Evolutionary conservation across 2,113 vertebrate genomes (phyloP), one percentile per base, ranked within the genome.

Genomic region (Oenanthe melanoleuca): DNA sequence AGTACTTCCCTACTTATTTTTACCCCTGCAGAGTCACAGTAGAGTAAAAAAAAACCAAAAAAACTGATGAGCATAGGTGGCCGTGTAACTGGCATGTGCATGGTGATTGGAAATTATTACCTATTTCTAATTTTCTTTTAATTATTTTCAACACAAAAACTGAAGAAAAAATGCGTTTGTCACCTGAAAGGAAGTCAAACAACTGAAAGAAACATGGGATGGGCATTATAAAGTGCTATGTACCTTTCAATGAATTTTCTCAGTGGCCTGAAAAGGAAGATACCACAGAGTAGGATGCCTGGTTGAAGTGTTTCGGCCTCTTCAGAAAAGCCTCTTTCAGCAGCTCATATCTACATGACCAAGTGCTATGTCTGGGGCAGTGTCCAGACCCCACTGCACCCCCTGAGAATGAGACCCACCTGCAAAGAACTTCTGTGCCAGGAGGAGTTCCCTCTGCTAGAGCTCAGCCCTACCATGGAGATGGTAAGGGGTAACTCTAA

Each of bases 261-360:
- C 52, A 61, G 11, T 7, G 5, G 22, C 47, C 24, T 70, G 38
- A 61, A 84, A 87, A 52, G 16, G 28, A 24, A 74, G 21, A 57
- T 16, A 9, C 24, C 0, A 2, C 28, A 72, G 34, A 2, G 1
- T 7, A 57, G 55, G 65, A 31, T 1, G 2, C 14, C 29, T n/a
- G 37, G 45, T 16, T 49, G 38, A 75, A 75, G 1, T 42, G n/a
- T 23, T 74, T 59, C 45, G 37, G 63, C 15, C 24, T 75, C 45
- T 79, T 52, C 53, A 75, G 78, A 69, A 89, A 69, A 1, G 1
- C 19, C n/a, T 75, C 59, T 66, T 69, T 26, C 14, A 79, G 70
- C 57, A 92, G 45, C 61, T 92, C 1, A 0, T 38, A 22, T 25
- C 45, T 70, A 9, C 19, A 14, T 24, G 45, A 45, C 11, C 28